Base-by-base conservation (phyloP, 2,113 vertebrate species). In the Mastomys coucha region DNA sequence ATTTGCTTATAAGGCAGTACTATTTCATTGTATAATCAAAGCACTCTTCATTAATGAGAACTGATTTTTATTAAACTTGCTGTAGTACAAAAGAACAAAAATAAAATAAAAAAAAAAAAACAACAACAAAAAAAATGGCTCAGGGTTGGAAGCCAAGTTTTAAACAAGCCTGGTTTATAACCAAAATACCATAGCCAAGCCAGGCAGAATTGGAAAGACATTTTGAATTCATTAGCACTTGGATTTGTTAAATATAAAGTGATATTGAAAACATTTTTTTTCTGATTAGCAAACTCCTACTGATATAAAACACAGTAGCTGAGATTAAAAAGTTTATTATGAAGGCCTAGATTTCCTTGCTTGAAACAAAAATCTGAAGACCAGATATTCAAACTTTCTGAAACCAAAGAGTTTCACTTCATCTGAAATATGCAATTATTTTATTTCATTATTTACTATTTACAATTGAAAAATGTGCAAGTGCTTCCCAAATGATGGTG, bases 131-230 rank as follows among this genome's bases (percentile, higher is more conserved):
- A 72, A 72, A 20, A 72, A 51, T 2, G n/a, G 39, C 65, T 96
- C 69, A 81, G 80, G 69, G 22, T 63, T 84, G 24, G 49, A 94
- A 90, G 81, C 26, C 86, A 92, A 94, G 81, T 63, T 90, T 96
- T 82, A 96, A 96, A 94, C 76, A 91, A 96, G 85, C 82, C 65
- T 86, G 88, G 82, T 58, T 82, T 90, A 88, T 56, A 93, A 95
- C 1, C 45, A 96, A 89, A 91, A 73, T 45, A 70, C 45, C 36
- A 89, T 49, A 45, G 58, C 86, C 69, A 96, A 75, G 53, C 86
- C 69, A 96, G 70, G 53, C 16, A 89, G 77, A 94, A 33, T 95
- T 70, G 73, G 42, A 95, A 24, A 84, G 16, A 93, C 96, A 94
- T 95, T 65, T 96, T 94, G 76, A 89, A 94, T 39, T 96, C 16